phyloP scores from a whole-genome alignment of 2,797 vertebrate species.

The Botia kubotai region DNA sequence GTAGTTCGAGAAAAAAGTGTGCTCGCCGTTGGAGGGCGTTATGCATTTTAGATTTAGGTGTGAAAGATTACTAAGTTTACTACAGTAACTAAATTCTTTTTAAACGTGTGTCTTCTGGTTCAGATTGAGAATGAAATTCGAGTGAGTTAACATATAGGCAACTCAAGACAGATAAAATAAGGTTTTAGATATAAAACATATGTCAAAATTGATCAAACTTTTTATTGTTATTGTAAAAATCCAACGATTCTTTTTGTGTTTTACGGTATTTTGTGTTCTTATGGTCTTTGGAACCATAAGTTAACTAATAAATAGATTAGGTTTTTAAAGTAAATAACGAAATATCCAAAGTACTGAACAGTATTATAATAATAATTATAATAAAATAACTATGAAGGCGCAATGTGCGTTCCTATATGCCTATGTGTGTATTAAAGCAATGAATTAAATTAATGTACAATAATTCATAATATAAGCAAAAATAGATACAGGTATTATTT shows the following conservation, averaged over 20 bases:
- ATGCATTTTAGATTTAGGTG: constrained; percentile 21
- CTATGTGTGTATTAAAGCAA: background rate
- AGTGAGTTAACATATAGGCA: background rate
- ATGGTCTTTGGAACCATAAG: too few relatives aligned
- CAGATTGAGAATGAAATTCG: background rate
- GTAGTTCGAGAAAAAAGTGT: background rate
- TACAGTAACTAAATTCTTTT: background rate
- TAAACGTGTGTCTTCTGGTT: background rate
- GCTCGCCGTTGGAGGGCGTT: constrained; percentile 48
- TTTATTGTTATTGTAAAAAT: background rate
- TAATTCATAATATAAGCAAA: background rate
- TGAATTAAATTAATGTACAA: background rate
- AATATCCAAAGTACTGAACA: background rate
- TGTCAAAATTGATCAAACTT: background rate
- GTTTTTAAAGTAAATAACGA: background rate
- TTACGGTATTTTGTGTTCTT: too few relatives aligned
- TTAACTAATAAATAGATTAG: too few relatives aligned
- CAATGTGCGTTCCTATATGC: background rate
- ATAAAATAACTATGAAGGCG: background rate
- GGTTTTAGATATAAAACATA: background rate
- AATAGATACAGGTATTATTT: background rate
- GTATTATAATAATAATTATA: background rate
- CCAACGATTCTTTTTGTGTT: too few relatives aligned
- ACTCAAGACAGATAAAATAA: background rate
- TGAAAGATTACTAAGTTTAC: too few relatives aligned